Percentiles rank a stretch among this genome's conserved stretches.
Conservation (phyloP, 2,797 vertebrate species). For the Enoplosus armatus region DNA sequence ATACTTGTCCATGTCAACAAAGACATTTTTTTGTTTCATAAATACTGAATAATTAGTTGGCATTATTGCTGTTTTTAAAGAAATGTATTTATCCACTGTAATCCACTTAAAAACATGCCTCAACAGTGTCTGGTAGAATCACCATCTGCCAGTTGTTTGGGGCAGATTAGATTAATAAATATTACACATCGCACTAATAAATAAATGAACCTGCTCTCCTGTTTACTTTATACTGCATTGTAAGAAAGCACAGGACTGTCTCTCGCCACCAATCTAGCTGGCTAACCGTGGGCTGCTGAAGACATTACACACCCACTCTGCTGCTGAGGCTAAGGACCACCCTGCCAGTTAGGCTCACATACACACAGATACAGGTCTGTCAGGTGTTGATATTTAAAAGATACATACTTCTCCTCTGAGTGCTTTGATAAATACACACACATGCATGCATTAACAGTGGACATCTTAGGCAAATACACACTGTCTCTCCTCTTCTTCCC, state of each 20-base stretch:
- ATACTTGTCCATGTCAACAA: neutral
- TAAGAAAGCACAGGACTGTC: constrained; percentile 48
- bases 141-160: neutral
- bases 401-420: constrained; percentile 50
- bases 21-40: neutral
- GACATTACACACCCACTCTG: constrained; percentile 74
- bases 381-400: constrained; percentile 70
- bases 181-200: neutral
- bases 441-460: constrained; percentile 3
- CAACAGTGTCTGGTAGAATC: neutral
- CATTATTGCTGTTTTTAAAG: no score
- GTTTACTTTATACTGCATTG: constrained; percentile 35
- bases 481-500: neutral
- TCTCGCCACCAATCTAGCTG: constrained; percentile 52
- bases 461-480: constrained; percentile 14
- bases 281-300: constrained; percentile 72
- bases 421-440: constrained; percentile 53
- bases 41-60: neutral
- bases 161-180: constrained; percentile 15
- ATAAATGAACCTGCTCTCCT: constrained; percentile 13
- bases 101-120: neutral
- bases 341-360: constrained; percentile 69
- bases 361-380: constrained; percentile 42
- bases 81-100: neutral
- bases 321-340: constrained; percentile 78